Conservation (phyloP, 2,113 vertebrate genomes). For the Notothenia rossii region DNA sequence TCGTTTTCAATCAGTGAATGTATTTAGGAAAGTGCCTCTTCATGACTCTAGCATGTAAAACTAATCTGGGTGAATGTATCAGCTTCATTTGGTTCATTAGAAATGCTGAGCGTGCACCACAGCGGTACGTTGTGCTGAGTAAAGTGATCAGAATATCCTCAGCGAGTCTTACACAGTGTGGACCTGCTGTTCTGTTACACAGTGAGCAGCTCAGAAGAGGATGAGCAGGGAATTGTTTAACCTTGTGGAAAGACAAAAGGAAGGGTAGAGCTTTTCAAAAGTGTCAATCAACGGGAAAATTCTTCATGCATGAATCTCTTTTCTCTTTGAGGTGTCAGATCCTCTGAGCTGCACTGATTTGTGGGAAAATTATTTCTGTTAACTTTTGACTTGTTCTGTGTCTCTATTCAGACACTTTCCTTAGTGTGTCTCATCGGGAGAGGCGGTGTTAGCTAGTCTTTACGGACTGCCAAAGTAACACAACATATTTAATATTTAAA, state of each 20-base stretch:
- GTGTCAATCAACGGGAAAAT: not conserved
- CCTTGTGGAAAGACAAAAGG: slow-evolving; percentile 37
- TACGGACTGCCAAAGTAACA: too few species aligned
- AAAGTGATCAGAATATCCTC: slow-evolving; percentile 47
- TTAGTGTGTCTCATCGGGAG: too few species aligned
- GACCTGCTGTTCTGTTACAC: slow-evolving; percentile 50
- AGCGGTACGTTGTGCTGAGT: slow-evolving; percentile 55
- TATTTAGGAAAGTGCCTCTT: too few species aligned
- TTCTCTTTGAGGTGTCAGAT: not conserved
- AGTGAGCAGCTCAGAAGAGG: slow-evolving; percentile 26
- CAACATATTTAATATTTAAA: too few species aligned
- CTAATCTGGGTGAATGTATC: too few species aligned
- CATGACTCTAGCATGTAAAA: too few species aligned
- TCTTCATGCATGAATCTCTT: not conserved
- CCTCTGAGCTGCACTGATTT: not conserved
- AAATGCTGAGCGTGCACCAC: slow-evolving; percentile 40
- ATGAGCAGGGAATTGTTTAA: slow-evolving; percentile 28
- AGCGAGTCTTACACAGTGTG: slow-evolving; percentile 14
- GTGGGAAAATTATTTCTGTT: not conserved
- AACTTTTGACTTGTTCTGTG: too few species aligned
- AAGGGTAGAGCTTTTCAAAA: slow-evolving; percentile 1
- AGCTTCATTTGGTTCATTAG: slow-evolving; percentile 14
- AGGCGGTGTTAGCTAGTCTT: too few species aligned
- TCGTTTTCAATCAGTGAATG: too few species aligned
- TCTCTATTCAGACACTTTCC: too few species aligned